A percentile compares a stretch with the other conserved stretches of the same genome.
Evolutionary conservation across 1,140 invertebrate species (phyloP).

Genomic region (Mactra quadrangularis): DNA sequence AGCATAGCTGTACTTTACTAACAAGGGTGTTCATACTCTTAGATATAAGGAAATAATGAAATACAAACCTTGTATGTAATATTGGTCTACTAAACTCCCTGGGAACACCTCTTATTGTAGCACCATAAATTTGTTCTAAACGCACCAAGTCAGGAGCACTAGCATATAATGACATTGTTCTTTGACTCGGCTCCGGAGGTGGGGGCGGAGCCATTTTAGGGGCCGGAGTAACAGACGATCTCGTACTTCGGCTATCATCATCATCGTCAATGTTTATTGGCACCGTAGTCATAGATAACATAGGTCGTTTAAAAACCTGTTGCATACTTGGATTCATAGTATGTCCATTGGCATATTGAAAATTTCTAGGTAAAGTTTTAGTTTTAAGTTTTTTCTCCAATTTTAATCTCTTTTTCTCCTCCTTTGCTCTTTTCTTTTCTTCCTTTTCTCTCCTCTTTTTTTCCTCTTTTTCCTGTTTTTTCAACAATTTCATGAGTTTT

Average conservation of each 20-base stretch:
- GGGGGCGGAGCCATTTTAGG: slow-evolving; percentile 65
- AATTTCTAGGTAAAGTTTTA: slow-evolving; percentile 73
- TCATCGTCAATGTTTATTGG: slow-evolving; percentile 76
- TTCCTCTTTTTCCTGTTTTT: slow-evolving; percentile 73
- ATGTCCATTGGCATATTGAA: slow-evolving; percentile 64
- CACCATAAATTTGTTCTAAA: slow-evolving; percentile 76
- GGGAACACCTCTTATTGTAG: slow-evolving; percentile 27
- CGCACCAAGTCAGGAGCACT: slow-evolving; percentile 75
- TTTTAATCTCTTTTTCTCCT: slow-evolving; percentile 72
- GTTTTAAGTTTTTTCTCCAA: slow-evolving; percentile 68
- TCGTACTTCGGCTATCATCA: slow-evolving; percentile 23
- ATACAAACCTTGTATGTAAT: slow-evolving; percentile 20
- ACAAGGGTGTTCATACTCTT: too few relatives aligned
- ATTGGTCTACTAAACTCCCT: slow-evolving; percentile 31
- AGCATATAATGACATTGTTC: slow-evolving; percentile 66
- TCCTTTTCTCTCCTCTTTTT: slow-evolving; percentile 72
- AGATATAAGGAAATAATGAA: not conserved
- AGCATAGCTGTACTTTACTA: too few relatives aligned
- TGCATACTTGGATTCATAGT: slow-evolving; percentile 70
- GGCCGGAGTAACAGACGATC: slow-evolving; percentile 57
- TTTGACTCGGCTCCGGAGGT: slow-evolving; percentile 61
- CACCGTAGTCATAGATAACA: slow-evolving; percentile 72
- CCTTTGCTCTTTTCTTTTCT: slow-evolving; percentile 74
- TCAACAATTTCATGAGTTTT: slow-evolving; percentile 72
- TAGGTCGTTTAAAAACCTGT: slow-evolving; percentile 69